phyloP scores from a whole-genome alignment of 2,113 vertebrate genomes.

The Dipodomys ordii region DNA sequence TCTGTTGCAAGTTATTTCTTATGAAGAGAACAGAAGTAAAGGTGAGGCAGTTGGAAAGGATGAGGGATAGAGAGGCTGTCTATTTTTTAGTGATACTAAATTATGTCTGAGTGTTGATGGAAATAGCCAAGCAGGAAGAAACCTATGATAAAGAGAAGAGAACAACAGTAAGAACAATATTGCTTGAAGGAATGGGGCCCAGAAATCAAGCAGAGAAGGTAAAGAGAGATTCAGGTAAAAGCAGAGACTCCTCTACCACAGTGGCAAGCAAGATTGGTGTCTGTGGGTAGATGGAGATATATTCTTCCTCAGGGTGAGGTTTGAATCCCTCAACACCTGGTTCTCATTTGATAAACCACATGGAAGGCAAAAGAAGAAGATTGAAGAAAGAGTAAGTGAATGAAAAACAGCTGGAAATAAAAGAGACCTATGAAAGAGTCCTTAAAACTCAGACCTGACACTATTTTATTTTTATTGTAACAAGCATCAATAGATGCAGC shows the following conservation, averaged over 20 bases:
- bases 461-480: not conserved
- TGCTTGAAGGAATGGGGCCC: not conserved
- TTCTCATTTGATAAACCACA: not conserved
- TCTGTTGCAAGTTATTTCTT: not conserved
- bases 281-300: not conserved
- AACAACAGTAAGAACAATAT: no score
- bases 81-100: not conserved
- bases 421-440: not conserved
- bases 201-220: not conserved
- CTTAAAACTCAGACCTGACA: not conserved
- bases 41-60: not conserved
- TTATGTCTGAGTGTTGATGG: not conserved
- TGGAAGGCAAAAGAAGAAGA: not conserved
- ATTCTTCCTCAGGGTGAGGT: not conserved
- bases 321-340: not conserved
- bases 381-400: not conserved
- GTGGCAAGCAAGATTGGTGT: not conserved
- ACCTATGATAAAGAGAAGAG: not conserved
- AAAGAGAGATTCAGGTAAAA: not conserved
- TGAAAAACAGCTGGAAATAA: slow-evolving; percentile 8
- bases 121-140: not conserved
- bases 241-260: not conserved
- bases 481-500: not conserved
- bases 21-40: not conserved
- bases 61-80: not conserved